Conservation (phyloP, 2,888 invertebrate species). For the Drosophila lutescens region DNA sequence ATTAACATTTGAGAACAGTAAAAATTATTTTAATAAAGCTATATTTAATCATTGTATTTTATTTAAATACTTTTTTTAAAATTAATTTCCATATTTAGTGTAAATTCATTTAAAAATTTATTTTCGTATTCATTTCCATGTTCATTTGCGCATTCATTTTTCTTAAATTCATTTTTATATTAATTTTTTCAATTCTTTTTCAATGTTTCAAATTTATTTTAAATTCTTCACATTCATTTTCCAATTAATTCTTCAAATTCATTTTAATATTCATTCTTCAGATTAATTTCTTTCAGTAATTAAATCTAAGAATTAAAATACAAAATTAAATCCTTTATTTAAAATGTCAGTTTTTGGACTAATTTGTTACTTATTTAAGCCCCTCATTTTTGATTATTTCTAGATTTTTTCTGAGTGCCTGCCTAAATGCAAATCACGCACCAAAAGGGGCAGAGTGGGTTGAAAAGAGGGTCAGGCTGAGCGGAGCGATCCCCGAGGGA, state of each 20-base stretch:
- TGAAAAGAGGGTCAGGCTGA: conserved; percentile 27
- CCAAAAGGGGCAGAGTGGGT: conserved; percentile 35
- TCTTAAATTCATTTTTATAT: neutral
- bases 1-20: neutral
- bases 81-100: neutral
- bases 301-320: too few relatives aligned
- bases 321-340: neutral
- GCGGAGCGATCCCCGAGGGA: conserved; percentile 69
- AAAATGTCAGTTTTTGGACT: too few relatives aligned
- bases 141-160: neutral
- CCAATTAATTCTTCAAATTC: too few relatives aligned
- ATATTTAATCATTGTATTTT: too few relatives aligned
- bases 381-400: too few relatives aligned
- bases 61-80: neutral
- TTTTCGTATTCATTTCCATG: neutral
- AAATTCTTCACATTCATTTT: too few relatives aligned
- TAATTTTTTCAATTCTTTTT: neutral
- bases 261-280: too few relatives aligned
- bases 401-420: conserved; percentile 5
- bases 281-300: too few relatives aligned
- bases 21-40: neutral
- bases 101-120: too few relatives aligned
- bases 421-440: conserved; percentile 66
- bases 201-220: neutral
- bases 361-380: too few relatives aligned